Base-by-base conservation (phyloP, 1,140 invertebrate genomes). In the Pseudomyrmex concolor region DNA sequence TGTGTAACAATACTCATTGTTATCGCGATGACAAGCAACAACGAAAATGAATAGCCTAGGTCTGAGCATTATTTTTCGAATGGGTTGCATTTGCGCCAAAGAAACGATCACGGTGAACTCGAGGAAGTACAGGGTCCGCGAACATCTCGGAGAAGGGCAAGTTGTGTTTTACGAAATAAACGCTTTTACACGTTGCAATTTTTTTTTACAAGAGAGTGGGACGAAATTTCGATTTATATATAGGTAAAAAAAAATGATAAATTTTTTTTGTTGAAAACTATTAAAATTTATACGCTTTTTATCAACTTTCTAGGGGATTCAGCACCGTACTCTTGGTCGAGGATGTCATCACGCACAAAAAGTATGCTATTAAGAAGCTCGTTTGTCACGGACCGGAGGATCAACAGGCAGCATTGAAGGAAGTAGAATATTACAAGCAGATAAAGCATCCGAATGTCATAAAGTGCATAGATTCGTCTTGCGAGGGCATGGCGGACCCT, bases 361-460 rank as follows among this genome's bases (percentile, higher is more conserved):
- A 95, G 76, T 98, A 96, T 95, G 98, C 97, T 12, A 92, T 98
- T 54, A 98, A 98, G 94, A 95, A 97, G 89, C 97, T 98, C 60
- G 95, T 95, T 59, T 98, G 97, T 91, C 97, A 98, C 93, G 96
- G 96, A 71, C 94, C 96, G 83, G 97, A 97, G 83, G 97, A 98
- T 91, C 96, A 98, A 89, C 95, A 95, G 88, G 92, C 95, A 82
- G 97, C 97, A 0, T 90, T 96, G 84, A 95, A 96, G 86, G 97
- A 98, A 95, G 96, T 97, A 70, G 96, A 97, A 86, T 96, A 97
- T 89, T 96, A 97, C 90, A 95, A 95, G 77, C 94, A 95, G 88
- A 93, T 98, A 9, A 95, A 96, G 64, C 97, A 98, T 94, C 95
- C 95, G 17, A 97, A 97, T 92, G 95, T 98, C n/a, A 96, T 98